These are phyloP conservation scores for Tinea trinotella DNA, from an alignment of 2,888 invertebrate genomes.

Conservation along the genomic window DNA sequence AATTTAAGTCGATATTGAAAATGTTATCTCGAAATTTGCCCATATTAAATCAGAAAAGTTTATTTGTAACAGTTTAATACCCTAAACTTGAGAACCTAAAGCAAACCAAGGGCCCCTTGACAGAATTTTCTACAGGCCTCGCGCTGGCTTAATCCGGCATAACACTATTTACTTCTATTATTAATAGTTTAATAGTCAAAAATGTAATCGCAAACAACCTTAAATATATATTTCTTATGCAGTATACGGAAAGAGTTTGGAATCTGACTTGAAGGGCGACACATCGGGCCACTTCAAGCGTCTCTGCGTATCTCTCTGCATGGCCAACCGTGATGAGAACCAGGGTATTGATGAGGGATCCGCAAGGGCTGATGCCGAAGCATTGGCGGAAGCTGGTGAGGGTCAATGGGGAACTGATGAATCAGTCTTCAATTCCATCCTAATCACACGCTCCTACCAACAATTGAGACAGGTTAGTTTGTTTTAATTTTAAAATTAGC, in stretches of 20 bases:
- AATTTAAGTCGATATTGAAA: no score
- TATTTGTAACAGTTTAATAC: no score
- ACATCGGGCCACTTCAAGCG: constrained; percentile 97
- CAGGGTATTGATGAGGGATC: constrained; percentile 85
- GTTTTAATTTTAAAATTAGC: background rate
- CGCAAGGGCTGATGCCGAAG: constrained; percentile 88
- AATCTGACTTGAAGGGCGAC: constrained; percentile 90
- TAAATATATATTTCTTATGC: constrained; percentile 21
- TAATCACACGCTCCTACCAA: constrained; percentile 90
- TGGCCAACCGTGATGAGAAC: constrained; percentile 93
- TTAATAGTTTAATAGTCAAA: no score
- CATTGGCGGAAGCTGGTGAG: constrained; percentile 82
- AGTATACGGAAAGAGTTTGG: constrained; percentile 88
- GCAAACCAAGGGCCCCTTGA: no score
- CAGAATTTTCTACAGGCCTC: no score
- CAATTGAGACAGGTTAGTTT: constrained; percentile 79
- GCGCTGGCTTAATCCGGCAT: no score
- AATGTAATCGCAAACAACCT: no score
- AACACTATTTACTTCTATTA: no score
- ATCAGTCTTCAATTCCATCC: constrained; percentile 87
- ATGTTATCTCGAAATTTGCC: no score
- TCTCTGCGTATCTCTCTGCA: constrained; percentile 87
- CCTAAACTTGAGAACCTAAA: no score
- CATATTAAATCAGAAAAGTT: no score
- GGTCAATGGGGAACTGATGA: constrained; percentile 94